Evolutionary conservation across 2,113 vertebrate genomes (phyloP).

Genomic region (Choloepus hoffmanni): DNA sequence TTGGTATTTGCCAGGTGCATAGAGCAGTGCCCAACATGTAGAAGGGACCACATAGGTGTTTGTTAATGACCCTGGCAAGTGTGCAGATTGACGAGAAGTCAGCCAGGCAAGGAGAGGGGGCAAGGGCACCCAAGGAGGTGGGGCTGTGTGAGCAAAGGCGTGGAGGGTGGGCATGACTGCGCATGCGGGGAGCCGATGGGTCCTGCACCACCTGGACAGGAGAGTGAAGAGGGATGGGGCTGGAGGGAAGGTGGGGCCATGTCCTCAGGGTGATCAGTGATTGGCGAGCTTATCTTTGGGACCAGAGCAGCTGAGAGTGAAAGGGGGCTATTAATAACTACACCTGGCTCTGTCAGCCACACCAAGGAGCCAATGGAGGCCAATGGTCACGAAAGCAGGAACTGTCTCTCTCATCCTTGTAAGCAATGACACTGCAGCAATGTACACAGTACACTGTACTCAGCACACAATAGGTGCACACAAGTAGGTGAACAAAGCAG

Average conservation of each 20-base stretch:
- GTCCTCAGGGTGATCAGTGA: neutral
- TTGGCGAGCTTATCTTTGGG: neutral
- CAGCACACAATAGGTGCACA: neutral
- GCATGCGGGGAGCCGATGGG: too few species aligned
- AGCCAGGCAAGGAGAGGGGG: too few species aligned
- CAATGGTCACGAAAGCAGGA: neutral
- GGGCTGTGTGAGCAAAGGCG: too few species aligned
- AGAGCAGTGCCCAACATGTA: neutral
- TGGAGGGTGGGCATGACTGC: too few species aligned
- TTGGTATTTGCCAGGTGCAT: neutral
- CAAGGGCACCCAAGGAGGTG: too few species aligned
- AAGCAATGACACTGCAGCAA: neutral
- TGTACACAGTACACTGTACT: neutral
- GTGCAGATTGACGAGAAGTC: too few species aligned
- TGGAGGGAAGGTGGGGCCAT: too few species aligned
- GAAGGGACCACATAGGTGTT: too few species aligned
- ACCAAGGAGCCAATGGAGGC: neutral
- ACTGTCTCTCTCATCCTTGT: neutral
- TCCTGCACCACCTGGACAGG: too few species aligned
- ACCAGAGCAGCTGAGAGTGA: neutral
- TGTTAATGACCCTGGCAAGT: too few species aligned
- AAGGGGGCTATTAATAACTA: neutral
- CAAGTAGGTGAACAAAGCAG: neutral
- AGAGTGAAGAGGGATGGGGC: too few species aligned
- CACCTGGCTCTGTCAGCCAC: neutral